These are phyloP conservation scores for Phoenicopterus ruber DNA, from an alignment of 2,113 vertebrate genomes.

Conservation along the genomic window DNA sequence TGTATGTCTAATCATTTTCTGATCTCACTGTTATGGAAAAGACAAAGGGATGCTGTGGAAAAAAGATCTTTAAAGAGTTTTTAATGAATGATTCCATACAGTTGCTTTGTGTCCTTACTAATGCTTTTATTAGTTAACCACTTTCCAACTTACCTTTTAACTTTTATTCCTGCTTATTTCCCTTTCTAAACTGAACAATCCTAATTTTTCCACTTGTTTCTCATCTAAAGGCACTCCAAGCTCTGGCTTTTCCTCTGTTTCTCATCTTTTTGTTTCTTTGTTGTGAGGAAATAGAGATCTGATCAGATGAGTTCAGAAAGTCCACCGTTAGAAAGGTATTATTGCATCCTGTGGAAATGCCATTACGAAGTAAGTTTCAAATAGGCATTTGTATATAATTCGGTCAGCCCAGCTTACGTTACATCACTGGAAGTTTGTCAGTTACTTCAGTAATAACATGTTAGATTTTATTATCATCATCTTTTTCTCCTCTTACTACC, in stretches of 20 bases:
- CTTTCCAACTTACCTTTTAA: neutral
- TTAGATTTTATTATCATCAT: neutral
- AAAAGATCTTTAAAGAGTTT: neutral
- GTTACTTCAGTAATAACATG: neutral
- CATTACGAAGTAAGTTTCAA: neutral
- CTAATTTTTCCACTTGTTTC: neutral
- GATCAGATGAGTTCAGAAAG: neutral
- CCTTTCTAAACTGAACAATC: neutral
- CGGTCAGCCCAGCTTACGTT: neutral
- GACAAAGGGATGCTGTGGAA: neutral
- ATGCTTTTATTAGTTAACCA: neutral
- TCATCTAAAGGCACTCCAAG: neutral
- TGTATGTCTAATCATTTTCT: neutral
- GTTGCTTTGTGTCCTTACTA: neutral
- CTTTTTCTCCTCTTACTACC: neutral
- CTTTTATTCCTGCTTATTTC: neutral
- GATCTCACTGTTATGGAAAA: neutral
- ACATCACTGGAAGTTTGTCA: neutral
- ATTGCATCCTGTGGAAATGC: neutral
- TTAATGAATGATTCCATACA: neutral
- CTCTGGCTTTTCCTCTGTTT: neutral
- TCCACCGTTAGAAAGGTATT: neutral
- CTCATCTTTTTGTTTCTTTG: neutral
- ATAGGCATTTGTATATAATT: neutral
- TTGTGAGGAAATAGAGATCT: neutral